A percentile compares a stretch with the other conserved stretches of the same genome.
These are phyloP conservation scores for Alouatta palliata DNA, from an alignment of 2,113 vertebrate genomes.

Conservation along the genomic window DNA sequence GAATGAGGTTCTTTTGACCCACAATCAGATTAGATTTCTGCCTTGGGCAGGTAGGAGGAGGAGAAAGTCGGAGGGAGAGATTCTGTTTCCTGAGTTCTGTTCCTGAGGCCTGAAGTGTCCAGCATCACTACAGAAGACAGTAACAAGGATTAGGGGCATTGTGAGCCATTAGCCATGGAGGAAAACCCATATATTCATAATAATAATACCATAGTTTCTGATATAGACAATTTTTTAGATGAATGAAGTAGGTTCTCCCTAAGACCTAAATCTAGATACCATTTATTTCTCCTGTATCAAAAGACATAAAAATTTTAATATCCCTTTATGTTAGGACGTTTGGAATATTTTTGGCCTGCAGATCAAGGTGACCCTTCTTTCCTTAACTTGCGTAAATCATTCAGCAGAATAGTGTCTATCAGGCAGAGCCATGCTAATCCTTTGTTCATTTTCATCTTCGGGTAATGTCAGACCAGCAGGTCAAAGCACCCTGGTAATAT, in stretches of 20 bases:
- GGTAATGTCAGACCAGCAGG: background rate
- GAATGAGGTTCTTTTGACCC: too few relatives aligned
- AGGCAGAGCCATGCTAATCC: background rate
- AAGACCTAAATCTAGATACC: background rate
- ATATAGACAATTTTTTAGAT: background rate
- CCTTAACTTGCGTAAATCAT: background rate
- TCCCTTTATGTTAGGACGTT: background rate
- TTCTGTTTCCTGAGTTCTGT: too few relatives aligned
- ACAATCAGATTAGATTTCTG: too few relatives aligned
- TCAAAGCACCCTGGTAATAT: background rate
- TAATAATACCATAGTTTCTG: background rate
- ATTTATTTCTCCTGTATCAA: background rate
- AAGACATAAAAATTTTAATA: background rate
- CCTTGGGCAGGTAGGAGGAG: too few relatives aligned
- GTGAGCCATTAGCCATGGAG: too few relatives aligned
- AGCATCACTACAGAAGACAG: too few relatives aligned
- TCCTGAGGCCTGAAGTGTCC: too few relatives aligned
- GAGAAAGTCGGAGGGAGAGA: too few relatives aligned
- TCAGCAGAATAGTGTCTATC: background rate
- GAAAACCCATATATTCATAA: too few relatives aligned
- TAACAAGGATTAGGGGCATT: too few relatives aligned
- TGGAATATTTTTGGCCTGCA: background rate
- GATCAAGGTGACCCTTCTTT: background rate
- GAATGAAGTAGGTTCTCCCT: background rate
- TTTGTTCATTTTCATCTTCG: background rate